Evolutionary conservation across 2,113 vertebrate genomes (phyloP).

Genomic region (Oryzias melastigma): DNA sequence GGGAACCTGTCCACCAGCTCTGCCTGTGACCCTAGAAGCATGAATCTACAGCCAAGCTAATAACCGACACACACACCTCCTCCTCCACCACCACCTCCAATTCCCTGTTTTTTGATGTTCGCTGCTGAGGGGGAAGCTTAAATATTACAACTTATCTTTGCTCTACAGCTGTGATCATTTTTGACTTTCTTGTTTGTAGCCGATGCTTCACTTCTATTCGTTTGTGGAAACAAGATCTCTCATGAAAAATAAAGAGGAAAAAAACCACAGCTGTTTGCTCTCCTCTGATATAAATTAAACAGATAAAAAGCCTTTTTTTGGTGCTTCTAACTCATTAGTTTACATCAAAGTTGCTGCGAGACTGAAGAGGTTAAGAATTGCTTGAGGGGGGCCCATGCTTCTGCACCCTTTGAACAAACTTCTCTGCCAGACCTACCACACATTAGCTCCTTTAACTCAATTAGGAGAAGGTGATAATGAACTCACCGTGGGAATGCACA

Average conservation of each 20-base stretch:
- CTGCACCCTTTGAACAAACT: slow-evolving; percentile 66
- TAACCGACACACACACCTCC: slow-evolving; percentile 28
- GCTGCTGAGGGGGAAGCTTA: slow-evolving; percentile 69
- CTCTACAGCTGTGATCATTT: slow-evolving; percentile 64
- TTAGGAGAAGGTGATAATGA: slow-evolving; percentile 69
- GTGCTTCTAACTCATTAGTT: slow-evolving; percentile 67
- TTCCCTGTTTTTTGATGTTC: slow-evolving; percentile 63
- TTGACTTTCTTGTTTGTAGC: slow-evolving; percentile 51
- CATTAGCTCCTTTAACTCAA: slow-evolving; percentile 71
- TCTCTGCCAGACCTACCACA: slow-evolving; percentile 62
- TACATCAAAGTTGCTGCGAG: slow-evolving; percentile 67
- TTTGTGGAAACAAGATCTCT: slow-evolving; percentile 49
- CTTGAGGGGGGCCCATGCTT: slow-evolving; percentile 41
- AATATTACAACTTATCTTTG: slow-evolving; percentile 69
- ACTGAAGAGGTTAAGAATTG: slow-evolving; percentile 66
- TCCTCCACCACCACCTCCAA: neutral
- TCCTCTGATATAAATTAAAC: slow-evolving; percentile 46
- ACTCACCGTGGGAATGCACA: slow-evolving; percentile 52
- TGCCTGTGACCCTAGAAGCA: slow-evolving; percentile 59
- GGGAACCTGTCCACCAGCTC: slow-evolving; percentile 63
- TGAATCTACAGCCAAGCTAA: slow-evolving; percentile 59
- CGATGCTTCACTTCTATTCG: slow-evolving; percentile 49
- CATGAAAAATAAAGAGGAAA: slow-evolving; percentile 15
- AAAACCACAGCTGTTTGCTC: slow-evolving; percentile 15
- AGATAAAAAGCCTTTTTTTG: slow-evolving; percentile 25